Evolutionary conservation across 1,140 invertebrate species (phyloP), one percentile per base, ranked within the genome.

Genomic region (Pectinophora gossypiella): DNA sequence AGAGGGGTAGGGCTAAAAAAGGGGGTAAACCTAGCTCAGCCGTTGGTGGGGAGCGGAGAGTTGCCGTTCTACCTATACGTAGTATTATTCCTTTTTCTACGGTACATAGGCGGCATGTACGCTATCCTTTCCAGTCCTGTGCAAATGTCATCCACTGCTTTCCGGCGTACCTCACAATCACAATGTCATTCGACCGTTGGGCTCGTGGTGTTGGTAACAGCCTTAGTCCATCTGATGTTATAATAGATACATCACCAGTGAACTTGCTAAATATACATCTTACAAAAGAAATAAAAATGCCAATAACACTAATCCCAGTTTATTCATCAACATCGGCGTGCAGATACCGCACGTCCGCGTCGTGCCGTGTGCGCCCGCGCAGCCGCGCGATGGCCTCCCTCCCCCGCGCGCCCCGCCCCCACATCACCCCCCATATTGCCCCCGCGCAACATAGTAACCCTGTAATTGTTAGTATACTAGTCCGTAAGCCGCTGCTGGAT

Each of bases 301-400:
- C 43, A 45, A 10, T 9, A 45, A 10, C 1, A 12, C 12, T 12
- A 12, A 10, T 45, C 19, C 12, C 1, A 21, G 20, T 45, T 20
- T 45, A 45, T 36, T 82, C 76, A 45, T 79, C 73, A 27, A 64
- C 58, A 48, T 77, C 68, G 1, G 67, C 47, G 5, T 72, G 72
- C 0, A 85, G 38, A 20, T 76, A 85, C 10, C 72, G 54, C 4
- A 85, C 79, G 61, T 85, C 82, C 0, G 74, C 61, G 38, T 83
- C 77, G 3, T 61, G 32, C 0, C 12, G 48, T 0, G 52, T 16
- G 1, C 61, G 60, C 0, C 79, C 77, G 0, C 77, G 66, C 1
- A 81, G 45, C 10, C 70, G 44, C 7, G 69, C 68, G 0, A 85
- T 0, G 0, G 57, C 48, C 2, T 51, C 45, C 0, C 59, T 38